Evolutionary conservation across 1,140 invertebrate species (phyloP), one percentile per base, ranked within the genome.

Genomic region (Melipona quadrifasciata): DNA sequence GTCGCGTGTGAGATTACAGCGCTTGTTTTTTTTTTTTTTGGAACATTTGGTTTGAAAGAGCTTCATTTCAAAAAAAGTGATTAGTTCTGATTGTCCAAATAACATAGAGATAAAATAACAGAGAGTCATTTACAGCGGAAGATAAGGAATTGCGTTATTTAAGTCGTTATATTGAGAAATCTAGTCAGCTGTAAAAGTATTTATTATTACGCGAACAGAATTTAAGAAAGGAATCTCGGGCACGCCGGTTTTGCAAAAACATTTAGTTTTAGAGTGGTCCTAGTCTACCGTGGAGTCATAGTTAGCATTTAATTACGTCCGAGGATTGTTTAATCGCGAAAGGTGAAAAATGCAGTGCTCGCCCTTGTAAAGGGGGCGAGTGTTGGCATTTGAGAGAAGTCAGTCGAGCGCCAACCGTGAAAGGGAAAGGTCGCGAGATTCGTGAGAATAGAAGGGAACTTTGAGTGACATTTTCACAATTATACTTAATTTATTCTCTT

Each of bases 311-410:
- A 57, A 55, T 72, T 80, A 72, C 51, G 39, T 68, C 55, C 67
- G 27, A 72, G 79, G 55, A 80, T 71, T 21, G 55, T 61, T 61
- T 72, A 80, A 80, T 72, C 55, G 79, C 39, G 17, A 14, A 47
- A 31, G 39, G 73, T 31, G 73, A 57, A 39, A 79, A 80, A 80
- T 71, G 67, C 11, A 70, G 47, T n/a, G 27, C 47, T 27, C 47
- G 27, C 53, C 27, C 17, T 57, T 19, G 53, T 21, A 51, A 34
- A 39, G 34, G 53, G 55, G 31, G 39, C 17, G 55, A 61, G 53
- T n/a, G 51, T 61, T 55, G 79, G 31, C 34, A 72, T 80, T 72
- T 71, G 79, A 72, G 79, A 68, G 58, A 79, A 70, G 79, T 67
- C 65, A 79, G 77, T 61, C 17, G 79, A 80, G 79, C 39, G 55